phyloP scores from a whole-genome alignment of 2,888 invertebrate species.

The Tipula helvola region DNA sequence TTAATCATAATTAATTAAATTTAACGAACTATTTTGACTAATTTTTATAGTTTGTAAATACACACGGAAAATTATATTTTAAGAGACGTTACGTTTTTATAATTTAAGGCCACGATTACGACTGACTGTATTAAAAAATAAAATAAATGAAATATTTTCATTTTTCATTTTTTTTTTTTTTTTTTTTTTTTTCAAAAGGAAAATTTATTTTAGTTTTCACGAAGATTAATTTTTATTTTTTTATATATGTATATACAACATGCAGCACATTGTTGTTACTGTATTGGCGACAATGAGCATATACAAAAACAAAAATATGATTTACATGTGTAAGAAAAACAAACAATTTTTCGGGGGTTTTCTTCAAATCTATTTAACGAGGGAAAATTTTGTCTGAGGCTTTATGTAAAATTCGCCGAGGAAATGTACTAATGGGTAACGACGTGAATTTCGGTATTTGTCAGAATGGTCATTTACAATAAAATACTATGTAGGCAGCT shows the following conservation, averaged over 20 bases:
- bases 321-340: background rate
- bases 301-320: background rate
- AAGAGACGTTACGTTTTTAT: background rate
- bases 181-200: background rate
- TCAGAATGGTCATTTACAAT: background rate
- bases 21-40: background rate
- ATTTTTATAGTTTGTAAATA: background rate
- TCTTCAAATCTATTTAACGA: background rate
- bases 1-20: background rate
- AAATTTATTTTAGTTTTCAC: background rate
- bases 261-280: background rate
- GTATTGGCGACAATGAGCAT: background rate
- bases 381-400: no score
- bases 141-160: background rate
- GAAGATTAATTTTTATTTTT: background rate
- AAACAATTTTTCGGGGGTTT: background rate
- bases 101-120: background rate
- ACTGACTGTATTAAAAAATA: background rate
- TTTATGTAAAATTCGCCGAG: background rate
- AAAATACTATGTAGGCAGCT: background rate
- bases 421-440: background rate
- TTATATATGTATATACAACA: background rate
- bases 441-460: background rate
- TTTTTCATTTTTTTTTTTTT: background rate
- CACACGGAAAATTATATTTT: background rate